phyloP scores from a whole-genome alignment of 2,888 invertebrate genomes.

The Caenorhabditis doughertyi region DNA sequence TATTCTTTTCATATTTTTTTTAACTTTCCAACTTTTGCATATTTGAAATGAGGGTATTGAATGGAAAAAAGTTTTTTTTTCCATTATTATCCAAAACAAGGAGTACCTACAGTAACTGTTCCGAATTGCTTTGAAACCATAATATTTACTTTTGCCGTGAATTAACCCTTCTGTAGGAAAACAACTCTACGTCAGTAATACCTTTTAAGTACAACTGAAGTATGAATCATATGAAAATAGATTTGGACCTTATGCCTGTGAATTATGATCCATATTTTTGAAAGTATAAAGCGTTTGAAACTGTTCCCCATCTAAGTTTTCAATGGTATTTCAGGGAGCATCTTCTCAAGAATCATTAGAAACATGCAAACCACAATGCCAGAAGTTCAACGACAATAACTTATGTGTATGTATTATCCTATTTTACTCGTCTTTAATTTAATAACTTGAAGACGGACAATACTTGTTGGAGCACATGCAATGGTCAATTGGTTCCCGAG shows the following conservation, averaged over 20 bases:
- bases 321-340: constrained; percentile 25
- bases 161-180: neutral
- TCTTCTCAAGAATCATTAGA: constrained; percentile 36
- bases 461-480: constrained; percentile 63
- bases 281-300: neutral
- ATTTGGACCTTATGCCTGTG: neutral
- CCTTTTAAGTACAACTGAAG: neutral
- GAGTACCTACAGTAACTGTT: neutral
- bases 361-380: constrained; percentile 60
- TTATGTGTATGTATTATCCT: constrained; percentile 60
- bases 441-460: constrained; percentile 20
- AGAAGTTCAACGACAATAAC: constrained; percentile 36
- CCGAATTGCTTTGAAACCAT: neutral
- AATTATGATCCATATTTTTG: too few species aligned
- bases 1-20: neutral
- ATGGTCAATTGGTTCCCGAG: constrained; percentile 35
- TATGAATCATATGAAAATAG: neutral
- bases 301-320: too few species aligned
- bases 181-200: neutral
- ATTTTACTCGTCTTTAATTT: neutral
- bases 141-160: constrained; percentile 1
- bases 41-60: too few species aligned
- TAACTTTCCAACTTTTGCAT: neutral
- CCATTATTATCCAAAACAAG: too few species aligned
- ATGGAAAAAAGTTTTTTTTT: too few species aligned